Evolutionary conservation across 2,888 invertebrate species (phyloP), one percentile per base, ranked within the genome.

Genomic region (Sacculina carcini): DNA sequence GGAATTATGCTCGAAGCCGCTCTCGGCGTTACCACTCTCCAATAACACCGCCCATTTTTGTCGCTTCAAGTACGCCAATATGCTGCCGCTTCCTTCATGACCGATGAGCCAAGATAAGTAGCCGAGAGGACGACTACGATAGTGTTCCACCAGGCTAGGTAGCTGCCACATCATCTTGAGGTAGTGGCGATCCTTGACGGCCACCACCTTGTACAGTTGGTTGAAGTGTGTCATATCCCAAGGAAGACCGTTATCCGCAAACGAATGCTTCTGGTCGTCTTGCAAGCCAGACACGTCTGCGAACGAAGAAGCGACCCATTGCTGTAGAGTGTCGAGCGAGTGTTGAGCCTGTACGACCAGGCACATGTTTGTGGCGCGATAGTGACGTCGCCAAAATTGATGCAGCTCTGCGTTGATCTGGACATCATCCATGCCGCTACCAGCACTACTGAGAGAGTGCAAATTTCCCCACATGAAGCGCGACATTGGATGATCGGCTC

Each of bases 381-480:
- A 90, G 63, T 85, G 79, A 23, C 76, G 68, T 60, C 72, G 69
- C 34, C 81, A 69, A 60, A 85, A 87, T 53, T 52, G 44, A 23
- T 56, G 54, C 19, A 56, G 49, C 29, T 46, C 48, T 6, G 14
- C 44, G 42, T 56, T 52, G 23, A 56, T 32, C 19, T 50, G 51
- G 34, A 54, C 51, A 28, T 56, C 55, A 3, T 52, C 38, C 9
- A 51, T 50, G 2, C 49, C 51, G 34, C 38, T 50, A 2, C 28
- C 16, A 3, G n/a, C 10, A 16, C 19, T 78, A 38, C 72, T 71
- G 10, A 86, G 66, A 0, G 83, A 81, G 56, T 72, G 68, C 51
- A 78, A 66, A 67, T 84, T 84, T 57, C 89, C 90, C 83, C 86
- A 86, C 14, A 78, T 71, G 64, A 90, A 90, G 42, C 78, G 79